Base-by-base conservation (phyloP, 2,113 vertebrate genomes). In the Willisornis vidua region DNA sequence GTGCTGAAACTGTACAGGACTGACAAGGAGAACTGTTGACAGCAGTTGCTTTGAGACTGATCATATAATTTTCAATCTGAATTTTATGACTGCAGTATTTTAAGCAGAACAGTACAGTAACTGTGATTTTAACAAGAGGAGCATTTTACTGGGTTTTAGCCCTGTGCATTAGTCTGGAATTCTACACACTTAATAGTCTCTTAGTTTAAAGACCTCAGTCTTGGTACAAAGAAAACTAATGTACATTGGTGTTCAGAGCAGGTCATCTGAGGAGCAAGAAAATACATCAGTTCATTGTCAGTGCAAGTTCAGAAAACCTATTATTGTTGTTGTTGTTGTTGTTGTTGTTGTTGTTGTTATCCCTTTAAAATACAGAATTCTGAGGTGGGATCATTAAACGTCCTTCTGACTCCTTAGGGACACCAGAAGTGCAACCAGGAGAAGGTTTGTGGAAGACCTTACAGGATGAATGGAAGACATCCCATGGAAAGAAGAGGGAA, bases 41-140 rank as follows among this genome's bases (percentile, higher is more conserved):
- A 14, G 82, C 24, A 91, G 70, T 67, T 66, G 33, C 94, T 93
- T 62, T 88, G 94, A 92, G 94, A 83, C 54, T 49, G 62, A 66
- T 97, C 57, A 85, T 77, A 52, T 33, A 41, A 88, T 79, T 82
- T 90, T 86, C 78, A 75, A 81, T 85, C 73, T 43, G 86, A 65
- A 79, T 87, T 89, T 95, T 72, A 85, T 62, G 85, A 70, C 82
- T 37, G 82, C 81, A 70, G 26, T 77, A 58, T 89, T 95, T 96
- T 87, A 92, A 80, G 72, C 84, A 85, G 66, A 85, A 80, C 52
- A 62, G 22, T 55, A 73, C 25, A 68, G 83, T 59, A 78, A 90
- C 87, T 85, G 87, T 86, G 79, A 73, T 84, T 94, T 95, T 94
- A 95, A 94, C 76, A 91, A 82, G 91, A 95, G 55, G 62, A 94